Conservation (phyloP, 2,888 invertebrate genomes). For the Pollenia labialis region DNA sequence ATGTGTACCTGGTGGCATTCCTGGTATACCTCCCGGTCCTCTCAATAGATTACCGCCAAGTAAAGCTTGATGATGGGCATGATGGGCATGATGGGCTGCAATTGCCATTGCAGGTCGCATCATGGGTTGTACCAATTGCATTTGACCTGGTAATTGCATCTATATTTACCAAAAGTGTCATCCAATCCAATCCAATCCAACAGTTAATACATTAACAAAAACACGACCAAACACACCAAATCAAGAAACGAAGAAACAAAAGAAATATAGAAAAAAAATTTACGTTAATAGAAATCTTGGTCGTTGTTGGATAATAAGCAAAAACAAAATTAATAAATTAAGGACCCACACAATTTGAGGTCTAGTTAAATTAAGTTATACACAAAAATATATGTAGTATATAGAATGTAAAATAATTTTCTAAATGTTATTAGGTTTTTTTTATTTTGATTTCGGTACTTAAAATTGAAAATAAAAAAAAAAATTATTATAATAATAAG, state of each 20-base stretch:
- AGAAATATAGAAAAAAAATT: conserved; percentile 57
- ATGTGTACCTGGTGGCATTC: conserved; percentile 83
- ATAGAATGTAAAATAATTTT: conserved; percentile 45
- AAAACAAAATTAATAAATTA: conserved; percentile 58
- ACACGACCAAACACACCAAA: conserved; percentile 19
- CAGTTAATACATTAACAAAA: neutral
- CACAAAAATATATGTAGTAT: conserved; percentile 63
- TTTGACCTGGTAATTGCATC: conserved; percentile 81
- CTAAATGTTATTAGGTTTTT: conserved; percentile 66
- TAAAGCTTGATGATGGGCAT: conserved; percentile 79
- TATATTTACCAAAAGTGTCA: conserved; percentile 50
- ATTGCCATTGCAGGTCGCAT: conserved; percentile 83
- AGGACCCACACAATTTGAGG: conserved; percentile 66
- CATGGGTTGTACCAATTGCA: conserved; percentile 84
- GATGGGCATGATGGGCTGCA: conserved; percentile 77
- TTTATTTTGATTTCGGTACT: conserved; percentile 53
- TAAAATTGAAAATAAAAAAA: conserved; percentile 49
- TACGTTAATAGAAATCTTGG: conserved; percentile 59
- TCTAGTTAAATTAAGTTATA: conserved; percentile 68
- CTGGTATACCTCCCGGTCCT: conserved; percentile 80
- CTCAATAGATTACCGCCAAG: conserved; percentile 83
- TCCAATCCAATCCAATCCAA: neutral
- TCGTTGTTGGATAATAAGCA: conserved; percentile 17
- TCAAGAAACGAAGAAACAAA: conserved; percentile 70
- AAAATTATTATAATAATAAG: conserved; percentile 58